These are phyloP conservation scores for Hydropsyche tenuis DNA, from an alignment of 1,140 invertebrate species.

Conservation along the genomic window DNA sequence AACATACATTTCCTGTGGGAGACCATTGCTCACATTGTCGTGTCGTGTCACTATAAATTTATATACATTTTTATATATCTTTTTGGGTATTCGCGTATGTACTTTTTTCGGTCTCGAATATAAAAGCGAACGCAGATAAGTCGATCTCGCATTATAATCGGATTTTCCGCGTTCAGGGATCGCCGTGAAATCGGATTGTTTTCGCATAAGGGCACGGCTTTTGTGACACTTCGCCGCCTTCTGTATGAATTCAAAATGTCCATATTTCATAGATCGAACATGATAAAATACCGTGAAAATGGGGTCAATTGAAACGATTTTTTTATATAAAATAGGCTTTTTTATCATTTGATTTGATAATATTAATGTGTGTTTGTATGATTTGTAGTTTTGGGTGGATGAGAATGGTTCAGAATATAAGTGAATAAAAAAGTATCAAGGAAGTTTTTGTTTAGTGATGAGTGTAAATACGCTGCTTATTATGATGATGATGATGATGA, in stretches of 20 bases:
- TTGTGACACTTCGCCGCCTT: no score
- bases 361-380: no score
- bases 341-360: not conserved
- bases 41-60: constrained; percentile 4
- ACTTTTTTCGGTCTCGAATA: not conserved
- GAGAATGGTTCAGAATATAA: no score
- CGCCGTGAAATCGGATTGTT: no score
- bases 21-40: constrained; percentile 7
- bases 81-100: not conserved
- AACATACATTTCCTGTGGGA: constrained; percentile 25
- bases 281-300: no score
- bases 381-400: no score
- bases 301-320: not conserved
- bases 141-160: constrained; percentile 6
- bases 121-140: constrained; percentile 4
- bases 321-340: not conserved
- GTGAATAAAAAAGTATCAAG: no score
- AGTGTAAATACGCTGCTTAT: no score
- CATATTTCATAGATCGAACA: constrained; percentile 7
- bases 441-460: no score
- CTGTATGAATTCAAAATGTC: not conserved
- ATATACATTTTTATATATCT: constrained; percentile 4
- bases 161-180: constrained; percentile 3
- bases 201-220: no score
- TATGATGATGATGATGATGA: no score